Evolutionary conservation across 2,888 invertebrate species (phyloP), one percentile per base, ranked within the genome.

Genomic region (Strigamia crassipes): DNA sequence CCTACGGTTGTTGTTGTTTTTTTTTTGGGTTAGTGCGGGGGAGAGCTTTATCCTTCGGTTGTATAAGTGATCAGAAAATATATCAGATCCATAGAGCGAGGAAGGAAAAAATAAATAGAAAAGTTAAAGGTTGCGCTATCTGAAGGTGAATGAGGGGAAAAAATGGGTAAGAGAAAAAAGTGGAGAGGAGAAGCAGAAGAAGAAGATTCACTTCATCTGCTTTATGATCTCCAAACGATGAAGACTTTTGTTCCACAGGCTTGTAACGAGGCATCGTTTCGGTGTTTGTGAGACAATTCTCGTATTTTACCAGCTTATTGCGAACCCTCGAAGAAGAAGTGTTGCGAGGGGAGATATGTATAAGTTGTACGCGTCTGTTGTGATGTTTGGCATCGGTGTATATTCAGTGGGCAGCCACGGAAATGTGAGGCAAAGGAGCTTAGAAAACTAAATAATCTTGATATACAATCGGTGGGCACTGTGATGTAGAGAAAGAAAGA

Each of bases 251-350:
- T 73, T 73, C 27, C 73, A 27, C 73, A 31, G 73, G 73, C 73
- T 73, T 27, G 73, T 73, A 73, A 73, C 73, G 73, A 73, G 73
- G 73, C 73, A 73, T 73, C 73, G 73, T 31, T 73, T 73, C 73
- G 73, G 73, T 73, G 73, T 73, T 73, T 73, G 73, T 2, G 73
- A 73, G 73, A 73, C 73, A 73, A 31, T 73, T n/a, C 73, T 73
- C 73, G 73, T 73, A 73, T 73, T 73, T 73, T 73, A 73, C 73
- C 73, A 73, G 73, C 73, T 73, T 73, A 73, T 73, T 73, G 73
- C 73, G 31, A 73, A 73, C 73, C 73, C 5, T 31, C 12, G 73
- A 31, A 73, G 73, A 73, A 73, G 15, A 73, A 73, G 73, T 73
- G 73, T 66, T 73, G 73, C 27, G 73, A 31, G 73, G 73, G 73